Conservation (phyloP, 2,113 vertebrate genomes). For the Sminthopsis crassicaudata region DNA sequence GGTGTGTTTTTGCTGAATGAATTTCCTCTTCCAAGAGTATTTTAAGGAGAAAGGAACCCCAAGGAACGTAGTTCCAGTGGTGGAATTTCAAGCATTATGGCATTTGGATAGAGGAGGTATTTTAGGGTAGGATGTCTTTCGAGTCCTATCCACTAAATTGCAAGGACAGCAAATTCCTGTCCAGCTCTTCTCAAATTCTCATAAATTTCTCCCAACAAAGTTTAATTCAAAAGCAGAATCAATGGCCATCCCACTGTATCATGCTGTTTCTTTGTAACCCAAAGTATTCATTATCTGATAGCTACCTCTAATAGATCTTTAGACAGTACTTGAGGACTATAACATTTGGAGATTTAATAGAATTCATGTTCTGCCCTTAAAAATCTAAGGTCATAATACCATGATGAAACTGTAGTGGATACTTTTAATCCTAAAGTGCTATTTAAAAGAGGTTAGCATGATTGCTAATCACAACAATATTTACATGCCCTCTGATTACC, state of each 20-base stretch:
- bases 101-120: not conserved
- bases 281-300: not conserved
- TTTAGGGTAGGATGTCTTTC: not conserved
- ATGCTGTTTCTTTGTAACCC: not conserved
- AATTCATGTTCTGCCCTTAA: not conserved
- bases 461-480: not conserved
- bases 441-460: not conserved
- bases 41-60: not conserved
- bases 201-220: not conserved
- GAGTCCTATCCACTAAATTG: not conserved
- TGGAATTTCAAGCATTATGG: not conserved
- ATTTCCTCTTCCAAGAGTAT: not conserved
- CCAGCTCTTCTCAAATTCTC: too few relatives aligned
- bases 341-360: too few relatives aligned
- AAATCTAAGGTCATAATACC: not conserved
- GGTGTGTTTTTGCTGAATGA: not conserved
- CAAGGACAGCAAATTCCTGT: not conserved
- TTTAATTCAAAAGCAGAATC: not conserved
- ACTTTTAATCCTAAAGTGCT: not conserved
- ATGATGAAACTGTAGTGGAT: not conserved
- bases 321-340: not conserved
- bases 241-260: not conserved
- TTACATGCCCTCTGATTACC: not conserved
- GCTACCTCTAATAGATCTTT: not conserved
- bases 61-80: not conserved